Conservation (phyloP, 2,797 vertebrate genomes). For the Cyclopterus lumpus region DNA sequence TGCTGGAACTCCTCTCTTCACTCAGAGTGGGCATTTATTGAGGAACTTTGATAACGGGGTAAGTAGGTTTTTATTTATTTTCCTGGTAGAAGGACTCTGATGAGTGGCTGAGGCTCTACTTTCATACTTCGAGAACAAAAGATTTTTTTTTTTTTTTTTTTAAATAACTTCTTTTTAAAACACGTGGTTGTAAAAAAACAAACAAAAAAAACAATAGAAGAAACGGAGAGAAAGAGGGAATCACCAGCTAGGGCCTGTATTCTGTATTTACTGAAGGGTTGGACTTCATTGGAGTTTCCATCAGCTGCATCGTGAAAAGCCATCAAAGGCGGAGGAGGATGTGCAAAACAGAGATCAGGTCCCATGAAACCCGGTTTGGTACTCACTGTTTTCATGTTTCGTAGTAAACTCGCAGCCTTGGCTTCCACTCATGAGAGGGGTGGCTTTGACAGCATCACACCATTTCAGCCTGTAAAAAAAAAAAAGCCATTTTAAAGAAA, state of each 20-base stretch:
- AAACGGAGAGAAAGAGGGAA: background rate
- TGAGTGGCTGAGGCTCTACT: background rate
- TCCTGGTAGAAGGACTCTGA: background rate
- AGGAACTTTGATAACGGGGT: constrained; percentile 44
- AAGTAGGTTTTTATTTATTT: constrained; percentile 30
- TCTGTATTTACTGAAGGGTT: constrained; percentile 15
- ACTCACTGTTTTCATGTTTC: constrained; percentile 29
- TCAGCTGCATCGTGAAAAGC: constrained; percentile 56
- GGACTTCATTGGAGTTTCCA: constrained; percentile 16
- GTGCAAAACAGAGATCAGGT: constrained; percentile 48
- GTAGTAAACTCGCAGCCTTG: constrained; percentile 27
- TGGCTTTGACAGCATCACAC: background rate
- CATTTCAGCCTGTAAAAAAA: background rate
- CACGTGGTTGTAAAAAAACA: background rate
- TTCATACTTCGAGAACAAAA: background rate
- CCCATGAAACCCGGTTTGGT: constrained; percentile 11
- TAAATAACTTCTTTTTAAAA: background rate
- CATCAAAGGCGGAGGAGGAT: constrained; percentile 29
- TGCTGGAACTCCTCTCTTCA: constrained; percentile 2
- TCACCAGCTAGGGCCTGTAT: constrained; percentile 17
- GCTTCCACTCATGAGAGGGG: background rate
- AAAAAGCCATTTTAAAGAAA: background rate
- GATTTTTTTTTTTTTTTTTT: background rate
- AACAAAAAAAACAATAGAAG: background rate
- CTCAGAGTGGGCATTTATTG: constrained; percentile 14